Conservation (phyloP, 1,140 invertebrate genomes). For the Eupeodes corollae region DNA sequence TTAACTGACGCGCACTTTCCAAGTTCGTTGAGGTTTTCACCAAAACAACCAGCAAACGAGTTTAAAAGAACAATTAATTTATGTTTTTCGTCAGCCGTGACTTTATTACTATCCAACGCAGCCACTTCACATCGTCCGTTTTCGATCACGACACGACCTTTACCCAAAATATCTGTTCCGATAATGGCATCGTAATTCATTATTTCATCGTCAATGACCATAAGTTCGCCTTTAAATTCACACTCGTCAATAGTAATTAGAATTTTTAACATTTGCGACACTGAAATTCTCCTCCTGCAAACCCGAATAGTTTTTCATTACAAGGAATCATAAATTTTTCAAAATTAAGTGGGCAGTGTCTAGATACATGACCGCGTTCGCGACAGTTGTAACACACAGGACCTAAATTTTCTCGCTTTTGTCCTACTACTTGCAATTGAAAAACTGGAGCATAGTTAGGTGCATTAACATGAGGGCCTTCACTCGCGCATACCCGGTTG, state of each 20-base stretch:
- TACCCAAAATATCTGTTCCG: constrained; percentile 1
- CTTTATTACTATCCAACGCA: not conserved
- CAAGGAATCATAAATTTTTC: not conserved
- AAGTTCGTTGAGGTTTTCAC: not conserved
- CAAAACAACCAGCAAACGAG: constrained; percentile 2
- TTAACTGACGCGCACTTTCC: not conserved
- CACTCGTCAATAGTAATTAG: not conserved
- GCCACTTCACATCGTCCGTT: not conserved
- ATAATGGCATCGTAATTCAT: not conserved
- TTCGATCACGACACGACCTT: not conserved
- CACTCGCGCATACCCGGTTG: too few species aligned
- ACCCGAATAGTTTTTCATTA: not conserved
- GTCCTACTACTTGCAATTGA: too few species aligned
- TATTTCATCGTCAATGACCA: not conserved
- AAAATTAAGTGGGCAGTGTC: not conserved
- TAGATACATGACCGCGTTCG: not conserved
- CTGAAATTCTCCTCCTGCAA: not conserved
- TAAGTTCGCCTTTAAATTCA: not conserved
- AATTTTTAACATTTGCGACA: not conserved
- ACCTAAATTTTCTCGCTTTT: constrained; percentile 12
- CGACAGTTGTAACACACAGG: constrained; percentile 1
- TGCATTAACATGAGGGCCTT: too few species aligned
- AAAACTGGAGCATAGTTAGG: too few species aligned
- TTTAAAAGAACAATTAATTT: not conserved
- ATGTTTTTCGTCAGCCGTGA: not conserved